Base-by-base conservation (phyloP, 2,113 vertebrate species). In the Pelvicachromis taeniatus region DNA sequence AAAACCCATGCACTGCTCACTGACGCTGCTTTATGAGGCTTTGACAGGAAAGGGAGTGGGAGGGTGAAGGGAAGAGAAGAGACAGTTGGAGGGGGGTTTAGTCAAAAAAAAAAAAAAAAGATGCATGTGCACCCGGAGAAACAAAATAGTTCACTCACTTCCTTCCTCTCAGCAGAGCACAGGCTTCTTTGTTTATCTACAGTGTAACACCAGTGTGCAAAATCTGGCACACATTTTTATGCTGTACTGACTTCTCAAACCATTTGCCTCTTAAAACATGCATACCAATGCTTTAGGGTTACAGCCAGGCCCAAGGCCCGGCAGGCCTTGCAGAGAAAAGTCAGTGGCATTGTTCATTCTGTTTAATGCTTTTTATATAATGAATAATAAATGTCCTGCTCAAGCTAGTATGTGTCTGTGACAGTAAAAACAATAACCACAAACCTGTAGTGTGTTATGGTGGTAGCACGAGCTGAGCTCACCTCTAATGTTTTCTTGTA, bases 401-500 rank as follows among this genome's bases (percentile, higher is more conserved):
- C 45, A 50, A 19, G 19, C 23, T 16, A 31, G 3, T 19, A 12
- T 50, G 16, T 19, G 14, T 7, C 9, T 73, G 61, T 40, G 42
- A 75, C 19, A 31, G 5, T 50, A 29, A 31, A 31, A 31, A 75
- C 16, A 50, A 75, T 31, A 16, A 23, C 29, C 13, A 21, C 29
- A 61, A 9, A 70, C 21, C 16, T 56, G 14, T 53, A 16, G 21
- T 65, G 21, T 29, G 33, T 80, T 35, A 7, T 9, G 2, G 8
- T 6, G 6, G 77, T n/a, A 42, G 68, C 52, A 55, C 13, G 9
- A 79, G 12, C 6, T 75, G 17, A 59, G 3, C 97, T 97, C 93
- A 99, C 98, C 77, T 99, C 98, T 91, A 96, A 96, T 26, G 97
- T 96, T 94, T 97, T 99, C 96, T 98, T 99, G 80, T 97, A 97